phyloP scores from a whole-genome alignment of 2,888 invertebrate genomes.

The Monochamus alternatus region DNA sequence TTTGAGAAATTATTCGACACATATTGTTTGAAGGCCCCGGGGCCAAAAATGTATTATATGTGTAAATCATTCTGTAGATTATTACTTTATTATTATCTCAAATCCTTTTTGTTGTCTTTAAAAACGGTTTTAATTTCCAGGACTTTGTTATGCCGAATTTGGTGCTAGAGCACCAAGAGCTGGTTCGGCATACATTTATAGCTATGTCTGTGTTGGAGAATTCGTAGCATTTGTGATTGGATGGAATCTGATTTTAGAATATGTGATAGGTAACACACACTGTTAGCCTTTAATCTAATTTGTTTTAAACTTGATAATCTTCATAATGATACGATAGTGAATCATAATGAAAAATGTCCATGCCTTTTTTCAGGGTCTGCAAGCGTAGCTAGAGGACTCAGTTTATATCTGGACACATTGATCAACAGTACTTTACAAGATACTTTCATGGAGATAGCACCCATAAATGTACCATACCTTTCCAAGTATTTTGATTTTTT shows the following conservation, averaged over 20 bases:
- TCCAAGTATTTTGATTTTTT: conserved; percentile 85
- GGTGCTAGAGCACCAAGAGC: conserved; percentile 91
- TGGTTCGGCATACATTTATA: conserved; percentile 94
- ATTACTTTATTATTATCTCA: too few species aligned
- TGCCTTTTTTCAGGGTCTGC: conserved; percentile 77
- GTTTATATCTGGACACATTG: conserved; percentile 83
- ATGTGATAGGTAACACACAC: conserved; percentile 81
- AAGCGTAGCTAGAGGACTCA: conserved; percentile 85
- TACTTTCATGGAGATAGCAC: conserved; percentile 77
- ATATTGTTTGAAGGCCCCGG: too few species aligned
- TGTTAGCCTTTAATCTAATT: not conserved
- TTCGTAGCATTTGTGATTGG: conserved; percentile 93
- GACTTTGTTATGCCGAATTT: conserved; percentile 93
- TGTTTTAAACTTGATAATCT: too few species aligned
- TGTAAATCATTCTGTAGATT: not conserved
- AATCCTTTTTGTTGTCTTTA: not conserved
- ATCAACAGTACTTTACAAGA: conserved; percentile 78
- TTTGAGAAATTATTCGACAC: too few species aligned
- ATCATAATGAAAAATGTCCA: not conserved
- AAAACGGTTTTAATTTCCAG: conserved; percentile 69
- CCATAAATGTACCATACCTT: conserved; percentile 78
- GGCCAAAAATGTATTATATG: not conserved
- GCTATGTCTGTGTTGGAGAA: conserved; percentile 94
- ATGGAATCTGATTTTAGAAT: conserved; percentile 94
- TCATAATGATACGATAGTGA: too few species aligned